phyloP scores from a whole-genome alignment of 2,888 invertebrate species.

The Germaria angustata region DNA sequence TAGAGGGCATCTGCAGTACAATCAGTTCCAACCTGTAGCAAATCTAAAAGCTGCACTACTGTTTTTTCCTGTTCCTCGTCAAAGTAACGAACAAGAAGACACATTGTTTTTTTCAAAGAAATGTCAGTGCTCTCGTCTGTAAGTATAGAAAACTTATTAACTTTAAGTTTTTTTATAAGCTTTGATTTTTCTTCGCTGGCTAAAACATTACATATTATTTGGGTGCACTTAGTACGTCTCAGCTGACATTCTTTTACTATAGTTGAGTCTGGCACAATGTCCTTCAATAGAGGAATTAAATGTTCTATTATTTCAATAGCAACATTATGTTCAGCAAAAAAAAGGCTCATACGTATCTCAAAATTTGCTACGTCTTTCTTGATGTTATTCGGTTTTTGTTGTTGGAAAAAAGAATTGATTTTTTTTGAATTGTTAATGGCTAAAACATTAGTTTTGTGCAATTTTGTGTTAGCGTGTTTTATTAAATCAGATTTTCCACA shows the following conservation, averaged over 20 bases:
- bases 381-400: too few relatives aligned
- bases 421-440: neutral
- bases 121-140: too few relatives aligned
- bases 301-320: too few relatives aligned
- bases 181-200: neutral
- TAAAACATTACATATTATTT: neutral
- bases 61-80: neutral
- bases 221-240: too few relatives aligned
- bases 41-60: neutral
- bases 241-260: neutral
- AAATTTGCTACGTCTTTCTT: too few relatives aligned
- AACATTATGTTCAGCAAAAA: too few relatives aligned
- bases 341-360: too few relatives aligned
- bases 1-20: conserved; percentile 29
- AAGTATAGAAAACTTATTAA: neutral
- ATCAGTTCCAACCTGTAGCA: neutral
- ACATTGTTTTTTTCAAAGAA: neutral
- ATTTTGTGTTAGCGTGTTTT: too few relatives aligned
- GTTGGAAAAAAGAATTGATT: too few relatives aligned
- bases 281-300: too few relatives aligned
- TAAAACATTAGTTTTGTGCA: neutral
- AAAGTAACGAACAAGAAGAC: neutral
- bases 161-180: neutral
- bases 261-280: neutral
- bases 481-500: too few relatives aligned